A percentile compares a stretch with the other conserved stretches of the same genome.
Evolutionary conservation across 2,888 invertebrate genomes (phyloP).

Genomic region (Ectemnius lituratus): DNA sequence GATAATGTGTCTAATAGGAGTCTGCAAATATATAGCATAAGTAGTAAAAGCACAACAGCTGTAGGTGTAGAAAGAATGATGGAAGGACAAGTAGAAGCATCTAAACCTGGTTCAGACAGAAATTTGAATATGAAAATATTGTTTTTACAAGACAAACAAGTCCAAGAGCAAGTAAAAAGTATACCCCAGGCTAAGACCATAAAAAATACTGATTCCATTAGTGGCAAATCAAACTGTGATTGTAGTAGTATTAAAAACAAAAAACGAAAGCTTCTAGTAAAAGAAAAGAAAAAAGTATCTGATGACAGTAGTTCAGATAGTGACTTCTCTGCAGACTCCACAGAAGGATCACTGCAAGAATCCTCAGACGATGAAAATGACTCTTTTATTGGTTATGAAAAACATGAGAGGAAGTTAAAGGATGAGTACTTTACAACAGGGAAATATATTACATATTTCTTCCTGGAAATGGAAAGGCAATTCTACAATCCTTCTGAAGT

Average conservation of each 20-base stretch:
- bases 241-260: conserved; percentile 19
- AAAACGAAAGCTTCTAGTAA: conserved; percentile 46
- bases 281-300: conserved; percentile 44
- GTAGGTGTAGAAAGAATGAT: conserved; percentile 2
- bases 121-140: conserved; percentile 49
- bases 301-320: conserved; percentile 66
- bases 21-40: neutral
- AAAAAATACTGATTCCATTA: too few species aligned
- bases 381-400: conserved; percentile 57
- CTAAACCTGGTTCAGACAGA: conserved; percentile 42
- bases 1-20: neutral
- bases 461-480: conserved; percentile 73
- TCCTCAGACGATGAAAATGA: conserved; percentile 65
- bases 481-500: conserved; percentile 68
- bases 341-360: conserved; percentile 60
- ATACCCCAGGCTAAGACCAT: neutral
- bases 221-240: neutral
- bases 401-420: conserved; percentile 57
- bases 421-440: conserved; percentile 73
- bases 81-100: neutral
- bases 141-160: conserved; percentile 38
- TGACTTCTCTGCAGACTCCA: conserved; percentile 66
- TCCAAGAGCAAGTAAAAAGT: conserved; percentile 6
- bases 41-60: neutral
- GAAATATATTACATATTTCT: conserved; percentile 72